Evolutionary conservation across 2,797 vertebrate genomes (phyloP), one percentile per base, ranked within the genome.

Genomic region (Siniperca obscura): DNA sequence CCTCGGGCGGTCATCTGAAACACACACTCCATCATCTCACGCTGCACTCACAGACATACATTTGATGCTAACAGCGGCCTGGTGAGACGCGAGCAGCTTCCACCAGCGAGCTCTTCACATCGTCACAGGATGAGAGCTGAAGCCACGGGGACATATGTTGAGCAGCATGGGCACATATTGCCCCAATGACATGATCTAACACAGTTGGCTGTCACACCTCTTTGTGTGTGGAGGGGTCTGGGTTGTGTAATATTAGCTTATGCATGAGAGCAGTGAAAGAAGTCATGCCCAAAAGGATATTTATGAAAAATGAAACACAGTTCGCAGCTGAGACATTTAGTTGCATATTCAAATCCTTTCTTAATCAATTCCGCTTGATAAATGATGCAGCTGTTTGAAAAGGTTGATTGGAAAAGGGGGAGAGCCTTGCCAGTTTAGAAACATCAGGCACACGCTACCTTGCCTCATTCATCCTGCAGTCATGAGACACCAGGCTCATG

Each of bases 1-100:
- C 93, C 91, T 92, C 70, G 17, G 93, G 94, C 60, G 90, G 92
- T 89, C 90, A 77, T 78, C 73, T 70, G 74, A 86, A 90, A 88
- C 80, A 85, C 72, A 88, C 89, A 84, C 84, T 80, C 80, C 70
- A 85, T 86, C 81, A 79, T 78, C 67, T 78, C 77, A 60, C 19
- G 16, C 72, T n/a, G 13, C 60, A 72, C 38, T 40, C 73, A 36
- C 62, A 71, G 38, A 68, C 68, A 56, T 0, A 22, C 25, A 75
- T 9, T 25, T 50, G 53, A 80, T 50, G 46, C 48, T 70, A 71
- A 76, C 70, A 74, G 83, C 0, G n/a, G n/a, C 76, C 73, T 25
- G 22, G 78, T 16, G 79, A 71, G 78, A 85, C 21, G n/a, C 1
- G 2, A 89, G 75, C 78, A 52, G 69, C 81, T 30, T 75, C 80